These are phyloP conservation scores for Allophyes oxyacanthae DNA, from an alignment of 2,888 invertebrate species.

Conservation along the genomic window DNA sequence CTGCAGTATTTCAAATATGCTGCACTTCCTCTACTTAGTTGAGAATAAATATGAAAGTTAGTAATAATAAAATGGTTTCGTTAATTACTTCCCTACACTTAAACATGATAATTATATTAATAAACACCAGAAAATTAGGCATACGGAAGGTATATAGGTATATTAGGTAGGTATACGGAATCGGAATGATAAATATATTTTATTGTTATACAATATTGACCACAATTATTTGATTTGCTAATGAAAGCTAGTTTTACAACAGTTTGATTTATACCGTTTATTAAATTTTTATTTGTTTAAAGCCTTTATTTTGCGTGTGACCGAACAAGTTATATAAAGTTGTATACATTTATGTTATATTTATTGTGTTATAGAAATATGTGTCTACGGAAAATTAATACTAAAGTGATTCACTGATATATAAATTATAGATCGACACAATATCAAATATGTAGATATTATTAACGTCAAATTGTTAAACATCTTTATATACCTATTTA, in stretches of 20 bases:
- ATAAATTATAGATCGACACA: conserved; percentile 7
- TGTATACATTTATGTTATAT: conserved; percentile 15
- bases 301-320: conserved; percentile 11
- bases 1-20: no score
- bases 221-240: conserved; percentile 19
- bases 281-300: conserved; percentile 39
- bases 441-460: no score
- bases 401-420: conserved; percentile 1
- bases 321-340: conserved; percentile 27
- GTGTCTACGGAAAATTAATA: conserved; percentile 6
- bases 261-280: conserved; percentile 50
- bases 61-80: background rate
- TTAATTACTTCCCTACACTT: no score
- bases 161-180: background rate
- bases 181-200: conserved; percentile 4
- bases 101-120: no score
- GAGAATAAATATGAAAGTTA: no score
- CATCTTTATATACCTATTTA: background rate
- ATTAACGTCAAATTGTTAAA: background rate
- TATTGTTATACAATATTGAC: conserved; percentile 8
- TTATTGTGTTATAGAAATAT: conserved; percentile 1
- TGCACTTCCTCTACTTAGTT: no score
- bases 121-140: background rate
- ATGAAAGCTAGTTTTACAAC: conserved; percentile 46
- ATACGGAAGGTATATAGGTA: background rate